These are phyloP conservation scores for Stramonita haemastoma DNA, from an alignment of 2,888 invertebrate species.

Conservation along the genomic window DNA sequence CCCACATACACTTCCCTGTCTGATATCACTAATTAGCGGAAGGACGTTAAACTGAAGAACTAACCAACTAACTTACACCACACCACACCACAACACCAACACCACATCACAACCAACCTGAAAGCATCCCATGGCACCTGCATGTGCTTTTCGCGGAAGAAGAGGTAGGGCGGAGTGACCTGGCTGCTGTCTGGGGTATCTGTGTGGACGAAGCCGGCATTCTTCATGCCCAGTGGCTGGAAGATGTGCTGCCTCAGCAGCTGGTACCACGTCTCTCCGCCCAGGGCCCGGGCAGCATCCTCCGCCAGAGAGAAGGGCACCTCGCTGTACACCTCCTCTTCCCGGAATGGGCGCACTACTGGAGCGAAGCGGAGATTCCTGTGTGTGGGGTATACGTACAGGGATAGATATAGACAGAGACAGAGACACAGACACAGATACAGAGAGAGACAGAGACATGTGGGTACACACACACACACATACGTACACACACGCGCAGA, in stretches of 20 bases:
- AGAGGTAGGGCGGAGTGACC: slow-evolving; percentile 42
- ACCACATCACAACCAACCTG: slow-evolving; percentile 28
- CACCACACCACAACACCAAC: too few relatives aligned
- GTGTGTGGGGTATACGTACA: neutral
- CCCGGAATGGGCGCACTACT: slow-evolving; percentile 59
- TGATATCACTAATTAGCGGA: too few relatives aligned
- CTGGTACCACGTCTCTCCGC: slow-evolving; percentile 59
- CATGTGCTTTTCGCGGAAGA: slow-evolving; percentile 30
- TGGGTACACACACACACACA: too few relatives aligned
- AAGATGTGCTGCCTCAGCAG: slow-evolving; percentile 61
- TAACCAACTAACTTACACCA: too few relatives aligned
- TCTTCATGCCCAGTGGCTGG: slow-evolving; percentile 56
- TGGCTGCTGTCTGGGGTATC: slow-evolving; percentile 31
- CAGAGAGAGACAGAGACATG: too few relatives aligned
- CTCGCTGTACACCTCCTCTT: slow-evolving; percentile 63
- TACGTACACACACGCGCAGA: too few relatives aligned
- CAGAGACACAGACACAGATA: neutral
- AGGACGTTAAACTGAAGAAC: too few relatives aligned
- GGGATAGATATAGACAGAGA: neutral
- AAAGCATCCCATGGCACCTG: slow-evolving; percentile 42
- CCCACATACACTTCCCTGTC: too few relatives aligned
- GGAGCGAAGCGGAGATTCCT: slow-evolving; percentile 63
- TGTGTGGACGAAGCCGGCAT: slow-evolving; percentile 49
- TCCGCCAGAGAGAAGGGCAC: slow-evolving; percentile 67
- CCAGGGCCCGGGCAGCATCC: slow-evolving; percentile 59